Base-by-base conservation (phyloP, 2,888 invertebrate species). In the Acronicta alni region DNA sequence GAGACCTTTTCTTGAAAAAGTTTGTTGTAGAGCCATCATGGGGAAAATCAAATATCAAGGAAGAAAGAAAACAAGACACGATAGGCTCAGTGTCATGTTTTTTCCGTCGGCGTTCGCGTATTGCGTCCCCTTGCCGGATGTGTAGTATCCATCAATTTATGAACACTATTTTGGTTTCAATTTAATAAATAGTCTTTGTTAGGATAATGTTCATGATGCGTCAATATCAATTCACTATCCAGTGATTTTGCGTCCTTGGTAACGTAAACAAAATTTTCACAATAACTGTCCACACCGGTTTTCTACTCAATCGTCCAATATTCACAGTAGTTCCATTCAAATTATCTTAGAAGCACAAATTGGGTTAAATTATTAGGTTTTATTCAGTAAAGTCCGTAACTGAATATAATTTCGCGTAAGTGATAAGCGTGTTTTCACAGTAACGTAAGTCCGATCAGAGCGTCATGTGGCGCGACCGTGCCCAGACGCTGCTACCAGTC, bases 91-190 rank as follows among this genome's bases (percentile, higher is more conserved):
- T 93, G 94, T 94, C 94, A 94, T 94, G 93, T 93, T 94, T 93
- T 93, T 90, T 91, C 92, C 93, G 92, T 88, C 90, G 92, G 92
- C 85, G 89, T 90, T 89, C 85, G 91, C 90, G 82, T 88, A 85
- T 82, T 86, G 80, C 82, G 89, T 91, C 90, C 92, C 89, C 89
- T 90, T 86, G 87, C 89, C 89, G 90, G 90, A 93, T 89, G 89
- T 87, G 84, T 84, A 90, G 89, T 88, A 93, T 93, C 94, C 94
- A 94, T 94, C 91, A 94, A 94, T 92, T 92, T 88, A 90, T 83
- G 77, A 87, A 87, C 82, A 87, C 84, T 86, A 85, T 88, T 88
- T 88, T 77, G 82, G 79, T 70, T 67, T 85, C 82, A 86, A 86
- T 89, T 89, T 79, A 90, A 85, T 79, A 84, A 78, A 86, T 82